phyloP scores from a whole-genome alignment of 2,797 vertebrate genomes.

The Chelonia mydas region DNA sequence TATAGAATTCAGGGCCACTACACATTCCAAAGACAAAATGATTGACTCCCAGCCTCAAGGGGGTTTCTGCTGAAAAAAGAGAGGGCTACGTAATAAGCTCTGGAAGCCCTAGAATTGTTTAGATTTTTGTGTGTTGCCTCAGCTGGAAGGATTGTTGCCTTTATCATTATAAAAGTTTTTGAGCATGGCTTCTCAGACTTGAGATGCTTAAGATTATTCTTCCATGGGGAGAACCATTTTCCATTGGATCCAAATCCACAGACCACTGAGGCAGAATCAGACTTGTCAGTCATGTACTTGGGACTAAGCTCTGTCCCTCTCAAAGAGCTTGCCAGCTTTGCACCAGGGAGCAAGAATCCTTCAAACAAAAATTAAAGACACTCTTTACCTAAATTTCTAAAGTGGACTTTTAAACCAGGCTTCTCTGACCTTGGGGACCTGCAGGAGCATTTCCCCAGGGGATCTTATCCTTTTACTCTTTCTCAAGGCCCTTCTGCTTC shows the following conservation, averaged over 20 bases:
- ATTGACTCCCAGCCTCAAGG: neutral
- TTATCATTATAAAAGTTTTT: constrained; percentile 16
- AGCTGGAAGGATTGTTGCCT: constrained; percentile 50
- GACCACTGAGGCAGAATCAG: neutral
- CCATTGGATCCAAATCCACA: no score
- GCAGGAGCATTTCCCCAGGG: neutral
- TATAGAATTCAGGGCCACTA: neutral
- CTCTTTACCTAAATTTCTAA: neutral
- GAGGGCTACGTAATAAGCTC: constrained; percentile 16
- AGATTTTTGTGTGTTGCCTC: constrained; percentile 47
- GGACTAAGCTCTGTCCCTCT: neutral
- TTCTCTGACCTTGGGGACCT: neutral
- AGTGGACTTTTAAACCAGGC: neutral
- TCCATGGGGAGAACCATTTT: neutral
- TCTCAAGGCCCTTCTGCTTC: neutral
- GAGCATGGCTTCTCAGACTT: neutral
- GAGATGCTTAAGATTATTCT: neutral
- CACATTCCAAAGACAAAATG: constrained; percentile 21
- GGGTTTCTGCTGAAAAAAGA: neutral
- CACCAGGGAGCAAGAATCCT: neutral
- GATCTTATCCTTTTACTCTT: neutral
- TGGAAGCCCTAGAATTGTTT: constrained; percentile 5
- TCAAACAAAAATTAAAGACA: neutral
- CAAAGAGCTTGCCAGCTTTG: neutral
- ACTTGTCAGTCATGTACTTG: neutral